Evolutionary conservation across 1,140 invertebrate species (phyloP).

Genomic region (Plodia interpunctella): DNA sequence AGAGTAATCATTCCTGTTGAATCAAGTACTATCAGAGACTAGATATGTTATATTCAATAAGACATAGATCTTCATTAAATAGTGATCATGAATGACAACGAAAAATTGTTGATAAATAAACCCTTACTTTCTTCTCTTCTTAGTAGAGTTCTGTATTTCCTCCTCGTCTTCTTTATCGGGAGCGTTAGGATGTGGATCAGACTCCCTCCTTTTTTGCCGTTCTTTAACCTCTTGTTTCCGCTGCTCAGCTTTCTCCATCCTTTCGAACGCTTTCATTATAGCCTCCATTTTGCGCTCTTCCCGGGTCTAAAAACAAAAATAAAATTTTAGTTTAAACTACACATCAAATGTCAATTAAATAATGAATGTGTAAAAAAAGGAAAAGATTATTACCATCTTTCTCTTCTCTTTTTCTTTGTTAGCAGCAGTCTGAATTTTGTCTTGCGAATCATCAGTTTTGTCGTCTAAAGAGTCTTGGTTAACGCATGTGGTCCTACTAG

Average conservation of each 20-base stretch:
- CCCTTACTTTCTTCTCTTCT: constrained; percentile 70
- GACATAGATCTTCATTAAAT: no score
- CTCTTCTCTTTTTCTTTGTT: constrained; percentile 71
- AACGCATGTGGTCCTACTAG: constrained; percentile 57
- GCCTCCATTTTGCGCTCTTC: constrained; percentile 98
- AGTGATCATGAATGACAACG: no score
- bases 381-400: constrained; percentile 66
- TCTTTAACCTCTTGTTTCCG: constrained; percentile 84
- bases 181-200: constrained; percentile 68
- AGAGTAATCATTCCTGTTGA: no score
- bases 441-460: constrained; percentile 74
- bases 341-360: no score
- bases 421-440: constrained; percentile 75
- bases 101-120: no score
- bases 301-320: constrained; percentile 81
- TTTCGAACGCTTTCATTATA: constrained; percentile 94
- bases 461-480: constrained; percentile 60
- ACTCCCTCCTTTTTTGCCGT: constrained; percentile 74
- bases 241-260: constrained; percentile 87
- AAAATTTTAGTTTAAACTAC: no score
- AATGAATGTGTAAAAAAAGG: no score
- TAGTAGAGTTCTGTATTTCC: constrained; percentile 56
- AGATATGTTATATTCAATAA: no score
- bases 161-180: constrained; percentile 71
- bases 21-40: no score